These are phyloP conservation scores for Dorcus parallelipipedus DNA, from an alignment of 2,888 invertebrate genomes.

Conservation along the genomic window DNA sequence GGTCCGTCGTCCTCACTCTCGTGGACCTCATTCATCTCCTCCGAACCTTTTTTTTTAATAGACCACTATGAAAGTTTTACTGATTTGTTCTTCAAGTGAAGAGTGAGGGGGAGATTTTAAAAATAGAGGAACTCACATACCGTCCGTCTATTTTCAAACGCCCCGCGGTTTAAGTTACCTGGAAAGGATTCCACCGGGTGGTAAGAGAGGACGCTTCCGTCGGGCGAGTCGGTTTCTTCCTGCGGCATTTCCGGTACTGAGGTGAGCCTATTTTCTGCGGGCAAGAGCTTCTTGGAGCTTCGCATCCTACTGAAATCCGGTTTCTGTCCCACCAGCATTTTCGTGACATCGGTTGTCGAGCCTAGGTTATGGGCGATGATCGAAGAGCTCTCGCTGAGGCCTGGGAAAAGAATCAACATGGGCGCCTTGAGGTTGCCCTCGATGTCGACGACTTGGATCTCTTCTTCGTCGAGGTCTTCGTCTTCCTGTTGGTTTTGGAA, in stretches of 20 bases:
- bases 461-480: constrained; percentile 24
- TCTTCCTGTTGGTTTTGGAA: constrained; percentile 17
- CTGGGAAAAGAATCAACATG: constrained; percentile 34
- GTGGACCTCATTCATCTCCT: constrained; percentile 14
- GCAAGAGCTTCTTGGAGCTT: constrained; percentile 27
- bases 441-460: constrained; percentile 29
- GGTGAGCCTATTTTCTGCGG: constrained; percentile 17
- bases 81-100: neutral
- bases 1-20: constrained; percentile 22
- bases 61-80: neutral
- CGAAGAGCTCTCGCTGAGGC: constrained; percentile 23
- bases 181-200: neutral
- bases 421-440: constrained; percentile 27
- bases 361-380: constrained; percentile 3
- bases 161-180: neutral
- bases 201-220: neutral
- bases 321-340: constrained; percentile 37
- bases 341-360: constrained; percentile 34
- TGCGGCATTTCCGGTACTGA: constrained; percentile 22
- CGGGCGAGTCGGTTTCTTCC: constrained; percentile 15
- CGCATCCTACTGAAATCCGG: constrained; percentile 33
- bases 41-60: neutral
- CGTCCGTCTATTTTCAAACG: neutral
- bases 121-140: neutral
- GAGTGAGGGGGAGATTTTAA: neutral